Conservation (phyloP, 2,888 invertebrate genomes). For the Caenorhabditis sp. region DNA sequence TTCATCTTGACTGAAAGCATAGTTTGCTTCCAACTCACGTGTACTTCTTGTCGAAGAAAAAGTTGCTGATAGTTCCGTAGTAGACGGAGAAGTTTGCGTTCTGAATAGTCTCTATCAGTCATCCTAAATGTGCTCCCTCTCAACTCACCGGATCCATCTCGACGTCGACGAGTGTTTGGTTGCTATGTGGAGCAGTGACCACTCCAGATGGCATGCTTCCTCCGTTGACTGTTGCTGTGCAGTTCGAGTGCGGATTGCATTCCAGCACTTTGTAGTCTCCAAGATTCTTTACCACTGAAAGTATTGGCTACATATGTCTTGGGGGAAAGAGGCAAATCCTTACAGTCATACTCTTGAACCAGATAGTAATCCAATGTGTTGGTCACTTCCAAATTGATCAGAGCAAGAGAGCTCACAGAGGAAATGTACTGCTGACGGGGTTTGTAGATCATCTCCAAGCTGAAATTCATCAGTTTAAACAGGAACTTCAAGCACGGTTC, state of each 20-base stretch:
- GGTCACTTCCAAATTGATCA: not conserved
- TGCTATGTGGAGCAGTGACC: not conserved
- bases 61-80: conserved; percentile 2
- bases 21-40: conserved; percentile 3
- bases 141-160: conserved; percentile 3
- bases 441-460: not conserved
- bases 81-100: conserved; percentile 8
- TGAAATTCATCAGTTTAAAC: not conserved
- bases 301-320: not conserved
- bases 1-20: not conserved
- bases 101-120: not conserved
- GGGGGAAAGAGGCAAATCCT: not conserved
- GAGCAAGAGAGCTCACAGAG: not conserved
- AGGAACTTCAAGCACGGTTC: too few relatives aligned
- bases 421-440: not conserved
- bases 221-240: conserved; percentile 2
- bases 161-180: conserved; percentile 6
- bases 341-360: not conserved
- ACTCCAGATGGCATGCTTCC: not conserved
- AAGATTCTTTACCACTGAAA: not conserved
- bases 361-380: not conserved
- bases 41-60: conserved; percentile 7
- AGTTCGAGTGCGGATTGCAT: not conserved
- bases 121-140: not conserved
- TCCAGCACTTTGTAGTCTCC: not conserved